Conservation (phyloP, 2,888 invertebrate genomes). For the Hydriomena furcata region DNA sequence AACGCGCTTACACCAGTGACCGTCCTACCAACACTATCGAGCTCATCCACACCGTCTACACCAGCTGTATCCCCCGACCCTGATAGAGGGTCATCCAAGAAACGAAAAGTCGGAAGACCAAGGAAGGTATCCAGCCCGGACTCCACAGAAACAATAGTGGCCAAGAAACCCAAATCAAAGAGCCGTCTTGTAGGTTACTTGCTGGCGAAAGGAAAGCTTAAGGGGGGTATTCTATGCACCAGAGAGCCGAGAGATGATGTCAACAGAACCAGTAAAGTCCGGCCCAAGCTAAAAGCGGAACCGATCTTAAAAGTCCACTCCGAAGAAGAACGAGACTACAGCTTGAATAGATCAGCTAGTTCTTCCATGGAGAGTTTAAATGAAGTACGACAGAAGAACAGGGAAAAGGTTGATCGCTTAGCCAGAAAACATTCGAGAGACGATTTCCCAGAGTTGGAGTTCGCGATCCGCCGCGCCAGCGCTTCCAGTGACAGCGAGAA, state of each 20-base stretch:
- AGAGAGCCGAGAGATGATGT: slow-evolving; percentile 79
- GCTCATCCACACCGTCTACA: slow-evolving; percentile 71
- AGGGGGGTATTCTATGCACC: slow-evolving; percentile 77
- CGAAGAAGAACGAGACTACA: slow-evolving; percentile 79
- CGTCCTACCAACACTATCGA: slow-evolving; percentile 68
- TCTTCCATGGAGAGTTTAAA: slow-evolving; percentile 81
- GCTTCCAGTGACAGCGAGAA: slow-evolving; percentile 78
- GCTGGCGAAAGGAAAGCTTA: slow-evolving; percentile 86
- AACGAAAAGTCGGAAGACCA: slow-evolving; percentile 92
- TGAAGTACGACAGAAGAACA: slow-evolving; percentile 76
- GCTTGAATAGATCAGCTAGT: slow-evolving; percentile 75
- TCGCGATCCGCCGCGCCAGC: slow-evolving; percentile 68
- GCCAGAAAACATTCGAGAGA: slow-evolving; percentile 76
- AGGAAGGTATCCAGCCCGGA: slow-evolving; percentile 87
- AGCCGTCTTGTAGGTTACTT: slow-evolving; percentile 86
- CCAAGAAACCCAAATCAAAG: slow-evolving; percentile 90
- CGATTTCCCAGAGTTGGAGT: slow-evolving; percentile 70
- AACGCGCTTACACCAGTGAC: slow-evolving; percentile 84
- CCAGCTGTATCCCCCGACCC: slow-evolving; percentile 76
- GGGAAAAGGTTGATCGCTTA: slow-evolving; percentile 75
- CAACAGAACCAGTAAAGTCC: slow-evolving; percentile 84
- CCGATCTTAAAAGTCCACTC: slow-evolving; percentile 85
- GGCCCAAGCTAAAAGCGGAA: slow-evolving; percentile 89
- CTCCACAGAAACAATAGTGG: slow-evolving; percentile 91
- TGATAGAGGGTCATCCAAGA: slow-evolving; percentile 85